Percentiles rank a stretch among this genome's conserved stretches.
Evolutionary conservation across 2,888 invertebrate genomes (phyloP).

Genomic region (Aphodius sticticus): DNA sequence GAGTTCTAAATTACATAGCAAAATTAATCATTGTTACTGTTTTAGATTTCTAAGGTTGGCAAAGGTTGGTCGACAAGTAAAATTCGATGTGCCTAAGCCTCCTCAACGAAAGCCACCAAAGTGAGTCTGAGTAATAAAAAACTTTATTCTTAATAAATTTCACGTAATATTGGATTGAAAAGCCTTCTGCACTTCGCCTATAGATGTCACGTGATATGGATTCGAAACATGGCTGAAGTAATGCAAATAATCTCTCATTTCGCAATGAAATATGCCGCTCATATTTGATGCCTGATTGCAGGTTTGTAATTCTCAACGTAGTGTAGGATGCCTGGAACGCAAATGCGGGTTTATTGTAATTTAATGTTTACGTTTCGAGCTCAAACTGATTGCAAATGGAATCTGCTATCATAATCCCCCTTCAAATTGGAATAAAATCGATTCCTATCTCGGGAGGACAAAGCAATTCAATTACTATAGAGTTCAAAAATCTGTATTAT

Average conservation of each 20-base stretch:
- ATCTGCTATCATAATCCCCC: not conserved
- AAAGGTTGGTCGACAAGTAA: slow-evolving; percentile 45
- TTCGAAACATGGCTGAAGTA: too few relatives aligned
- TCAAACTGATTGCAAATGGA: slow-evolving; percentile 7
- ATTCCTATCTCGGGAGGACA: not conserved
- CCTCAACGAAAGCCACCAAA: slow-evolving; percentile 42
- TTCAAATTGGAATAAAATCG: slow-evolving; percentile 7
- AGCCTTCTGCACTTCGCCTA: not conserved
- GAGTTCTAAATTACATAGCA: not conserved
- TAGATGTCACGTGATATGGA: not conserved
- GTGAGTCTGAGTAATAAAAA: slow-evolving; percentile 7
- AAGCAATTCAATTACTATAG: not conserved
- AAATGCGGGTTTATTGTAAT: slow-evolving; percentile 4
- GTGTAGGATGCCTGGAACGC: not conserved
- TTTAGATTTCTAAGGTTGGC: slow-evolving; percentile 47
- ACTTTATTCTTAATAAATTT: too few relatives aligned
- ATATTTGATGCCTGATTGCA: not conserved
- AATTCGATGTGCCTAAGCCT: slow-evolving; percentile 43
- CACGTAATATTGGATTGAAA: too few relatives aligned
- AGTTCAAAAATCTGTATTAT: too few relatives aligned
- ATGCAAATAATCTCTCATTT: too few relatives aligned
- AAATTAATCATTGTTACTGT: not conserved
- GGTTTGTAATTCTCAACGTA: not conserved
- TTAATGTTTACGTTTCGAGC: not conserved
- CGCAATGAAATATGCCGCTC: too few relatives aligned